These are phyloP conservation scores for Dichetophora obliterata DNA, from an alignment of 2,888 invertebrate species.

Conservation along the genomic window DNA sequence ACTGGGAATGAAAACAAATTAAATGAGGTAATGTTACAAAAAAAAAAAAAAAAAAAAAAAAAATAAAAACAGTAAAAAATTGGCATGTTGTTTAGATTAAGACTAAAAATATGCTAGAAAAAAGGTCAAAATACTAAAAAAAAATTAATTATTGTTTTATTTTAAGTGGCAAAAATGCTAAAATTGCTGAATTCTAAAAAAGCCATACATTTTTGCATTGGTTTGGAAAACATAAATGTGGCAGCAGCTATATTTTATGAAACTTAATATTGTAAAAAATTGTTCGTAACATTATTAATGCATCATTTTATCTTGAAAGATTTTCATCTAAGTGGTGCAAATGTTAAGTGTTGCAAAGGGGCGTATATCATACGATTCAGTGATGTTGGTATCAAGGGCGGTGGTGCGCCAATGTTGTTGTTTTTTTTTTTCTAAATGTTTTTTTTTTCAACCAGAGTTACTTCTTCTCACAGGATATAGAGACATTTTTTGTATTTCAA, in stretches of 20 bases:
- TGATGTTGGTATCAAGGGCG: conserved; percentile 28
- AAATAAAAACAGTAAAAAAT: background rate
- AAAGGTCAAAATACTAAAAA: background rate
- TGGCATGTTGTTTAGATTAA: background rate
- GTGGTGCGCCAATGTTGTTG: conserved; percentile 10
- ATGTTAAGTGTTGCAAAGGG: background rate
- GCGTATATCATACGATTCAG: background rate
- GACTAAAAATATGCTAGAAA: background rate
- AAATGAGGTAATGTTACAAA: background rate
- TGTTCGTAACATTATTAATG: too few relatives aligned
- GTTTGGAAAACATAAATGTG: too few relatives aligned
- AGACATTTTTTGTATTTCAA: conserved; percentile 8
- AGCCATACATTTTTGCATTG: too few relatives aligned
- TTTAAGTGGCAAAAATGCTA: background rate
- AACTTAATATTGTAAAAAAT: too few relatives aligned
- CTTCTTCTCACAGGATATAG: conserved; percentile 2
- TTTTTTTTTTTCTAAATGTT: background rate
- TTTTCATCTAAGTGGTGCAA: too few relatives aligned
- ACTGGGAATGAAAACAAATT: background rate
- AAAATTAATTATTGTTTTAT: background rate
- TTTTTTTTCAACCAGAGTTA: background rate
- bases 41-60: background rate
- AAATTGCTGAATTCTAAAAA: too few relatives aligned
- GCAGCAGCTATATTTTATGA: too few relatives aligned
- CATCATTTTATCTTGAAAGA: too few relatives aligned